These are phyloP conservation scores for Leucophenga montana DNA, from an alignment of 2,888 invertebrate genomes.

Conservation along the genomic window DNA sequence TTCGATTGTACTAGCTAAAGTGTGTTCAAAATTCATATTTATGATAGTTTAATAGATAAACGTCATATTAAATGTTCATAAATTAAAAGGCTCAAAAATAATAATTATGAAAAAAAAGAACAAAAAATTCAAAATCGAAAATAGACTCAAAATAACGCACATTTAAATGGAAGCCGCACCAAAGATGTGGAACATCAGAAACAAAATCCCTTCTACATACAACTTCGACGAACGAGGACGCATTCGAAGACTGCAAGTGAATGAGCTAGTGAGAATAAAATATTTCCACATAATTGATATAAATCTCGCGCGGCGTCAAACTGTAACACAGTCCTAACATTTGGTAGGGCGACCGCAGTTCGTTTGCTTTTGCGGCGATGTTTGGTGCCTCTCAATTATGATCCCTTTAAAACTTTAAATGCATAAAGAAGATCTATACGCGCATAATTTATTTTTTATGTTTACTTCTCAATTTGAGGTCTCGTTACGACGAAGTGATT, in stretches of 20 bases:
- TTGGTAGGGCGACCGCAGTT: too few species aligned
- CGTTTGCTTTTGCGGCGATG: constrained; percentile 27
- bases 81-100: constrained; percentile 43
- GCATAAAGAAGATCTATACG: constrained; percentile 37
- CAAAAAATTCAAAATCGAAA: background rate
- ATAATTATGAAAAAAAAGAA: background rate
- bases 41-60: constrained; percentile 43
- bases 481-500: constrained; percentile 56
- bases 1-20: constrained; percentile 23
- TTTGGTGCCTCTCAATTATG: constrained; percentile 59
- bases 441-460: constrained; percentile 60
- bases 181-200: background rate
- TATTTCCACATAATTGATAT: constrained; percentile 19
- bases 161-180: too few species aligned
- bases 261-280: constrained; percentile 1
- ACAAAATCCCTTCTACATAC: constrained; percentile 13
- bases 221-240: too few species aligned
- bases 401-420: constrained; percentile 47
- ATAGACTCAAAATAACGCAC: background rate
- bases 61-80: constrained; percentile 58
- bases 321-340: background rate
- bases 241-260: too few species aligned
- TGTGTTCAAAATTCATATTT: constrained; percentile 4
- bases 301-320: constrained; percentile 20
- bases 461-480: constrained; percentile 50